Evolutionary conservation across 2,888 invertebrate genomes (phyloP), one percentile per base, ranked within the genome.

Genomic region (Melanargia galathea): DNA sequence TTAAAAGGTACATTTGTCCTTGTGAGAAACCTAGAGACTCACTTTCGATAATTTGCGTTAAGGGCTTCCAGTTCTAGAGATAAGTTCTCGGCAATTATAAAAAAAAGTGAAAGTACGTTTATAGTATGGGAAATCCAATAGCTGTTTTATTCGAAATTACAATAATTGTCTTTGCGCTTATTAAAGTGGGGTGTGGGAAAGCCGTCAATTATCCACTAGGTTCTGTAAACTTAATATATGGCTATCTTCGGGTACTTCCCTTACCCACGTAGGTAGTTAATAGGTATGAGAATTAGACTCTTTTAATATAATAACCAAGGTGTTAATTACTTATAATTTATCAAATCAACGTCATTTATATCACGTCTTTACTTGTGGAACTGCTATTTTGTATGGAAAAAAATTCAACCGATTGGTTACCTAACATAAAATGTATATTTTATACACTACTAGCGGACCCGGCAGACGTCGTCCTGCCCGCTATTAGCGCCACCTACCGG

Each of bases 91-190:
- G 11, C 13, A 20, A 18, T 52, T 52, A 52, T 52, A 20, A 52
- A 46, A 52, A 46, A 52, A 52, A 52, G 51, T n/a, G 51, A 16
- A 51, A 51, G 20, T 33, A 52, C 18, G 35, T 35, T 51, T 33
- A 51, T 52, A 35, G 52, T 7, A 33, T 20, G 52, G 52, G 20
- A 52, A 52, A 52, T 52, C 35, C 52, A 52, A 35, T 43, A 4
- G 16, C 43, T 18, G 43, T 16, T 56, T 45, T 45, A 57, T 43
- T n/a, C n/a, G 8, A 43, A 43, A 22, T 24, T 43, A 16, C 26
- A 35, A 38, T 49, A 51, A 24, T 48, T 18, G 38, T 18, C 51
- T 26, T 59, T 22, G 24, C 38, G 8, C 22, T 48, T 22, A 46
- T 46, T 52, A 35, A 49, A 35, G 33, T 20, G 18, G 51, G 10